Conservation (phyloP, 2,888 invertebrate species). For the Hybos culiciformis region DNA sequence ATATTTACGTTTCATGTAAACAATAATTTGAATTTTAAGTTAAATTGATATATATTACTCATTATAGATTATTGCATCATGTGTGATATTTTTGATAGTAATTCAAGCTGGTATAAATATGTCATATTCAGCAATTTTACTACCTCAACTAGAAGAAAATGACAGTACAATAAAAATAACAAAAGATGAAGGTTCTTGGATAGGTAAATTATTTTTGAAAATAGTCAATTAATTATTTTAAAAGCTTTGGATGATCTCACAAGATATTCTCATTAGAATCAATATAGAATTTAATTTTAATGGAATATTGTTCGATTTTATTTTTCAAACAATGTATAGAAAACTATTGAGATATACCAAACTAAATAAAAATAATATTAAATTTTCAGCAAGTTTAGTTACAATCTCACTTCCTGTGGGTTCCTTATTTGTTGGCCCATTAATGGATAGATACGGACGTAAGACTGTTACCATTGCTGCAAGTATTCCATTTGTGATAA, state of each 20-base stretch:
- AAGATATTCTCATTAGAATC: no score
- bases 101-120: constrained; percentile 45
- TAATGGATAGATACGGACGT: constrained; percentile 44
- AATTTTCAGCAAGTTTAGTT: constrained; percentile 41
- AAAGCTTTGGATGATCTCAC: no score
- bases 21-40: no score
- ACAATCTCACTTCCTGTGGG: constrained; percentile 42
- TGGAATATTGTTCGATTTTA: no score
- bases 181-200: constrained; percentile 41
- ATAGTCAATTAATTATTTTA: constrained; percentile 9
- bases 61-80: constrained; percentile 34
- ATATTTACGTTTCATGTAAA: no score
- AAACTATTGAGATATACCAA: no score
- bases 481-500: constrained; percentile 34
- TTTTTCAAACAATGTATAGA: no score
- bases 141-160: constrained; percentile 37
- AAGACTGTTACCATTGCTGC: constrained; percentile 36
- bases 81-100: constrained; percentile 37
- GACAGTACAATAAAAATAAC: constrained; percentile 32
- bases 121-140: constrained; percentile 42
- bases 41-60: no score
- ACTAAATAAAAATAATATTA: no score
- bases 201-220: constrained; percentile 32
- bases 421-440: constrained; percentile 38
- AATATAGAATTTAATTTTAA: no score